Conservation (phyloP, 2,113 vertebrate species). For the Percopsis transmontana region DNA sequence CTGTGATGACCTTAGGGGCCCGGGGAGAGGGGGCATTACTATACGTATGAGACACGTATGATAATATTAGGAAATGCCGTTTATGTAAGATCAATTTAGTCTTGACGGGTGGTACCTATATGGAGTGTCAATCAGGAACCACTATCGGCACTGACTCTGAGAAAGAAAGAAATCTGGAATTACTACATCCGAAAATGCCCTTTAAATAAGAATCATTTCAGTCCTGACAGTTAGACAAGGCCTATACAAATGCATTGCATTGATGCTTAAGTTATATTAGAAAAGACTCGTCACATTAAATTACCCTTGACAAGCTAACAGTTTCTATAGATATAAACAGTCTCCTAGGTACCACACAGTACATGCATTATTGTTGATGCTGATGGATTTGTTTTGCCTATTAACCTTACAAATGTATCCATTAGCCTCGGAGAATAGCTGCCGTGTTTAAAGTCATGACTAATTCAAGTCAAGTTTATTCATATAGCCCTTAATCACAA, state of each 20-base stretch:
- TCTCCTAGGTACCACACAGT: too few species aligned
- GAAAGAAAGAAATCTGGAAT: background rate
- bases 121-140: background rate
- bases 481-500: too few species aligned
- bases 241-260: background rate
- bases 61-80: slow-evolving; percentile 22
- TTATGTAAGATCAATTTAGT: slow-evolving; percentile 26
- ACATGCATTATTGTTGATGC: too few species aligned
- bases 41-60: slow-evolving; percentile 29
- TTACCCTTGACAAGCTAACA: too few species aligned
- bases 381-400: too few species aligned
- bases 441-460: too few species aligned
- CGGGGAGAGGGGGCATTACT: slow-evolving; percentile 23
- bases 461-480: too few species aligned
- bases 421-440: too few species aligned
- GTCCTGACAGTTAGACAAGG: background rate
- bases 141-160: background rate
- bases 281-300: too few species aligned
- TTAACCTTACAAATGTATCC: too few species aligned
- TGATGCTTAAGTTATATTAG: background rate
- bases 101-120: slow-evolving; percentile 4
- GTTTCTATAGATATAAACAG: too few species aligned
- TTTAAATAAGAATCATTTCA: slow-evolving; percentile 1
- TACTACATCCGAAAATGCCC: background rate
- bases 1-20: slow-evolving; percentile 33